Base-by-base conservation (phyloP, 2,113 vertebrate species). In the Ictalurus furcatus region DNA sequence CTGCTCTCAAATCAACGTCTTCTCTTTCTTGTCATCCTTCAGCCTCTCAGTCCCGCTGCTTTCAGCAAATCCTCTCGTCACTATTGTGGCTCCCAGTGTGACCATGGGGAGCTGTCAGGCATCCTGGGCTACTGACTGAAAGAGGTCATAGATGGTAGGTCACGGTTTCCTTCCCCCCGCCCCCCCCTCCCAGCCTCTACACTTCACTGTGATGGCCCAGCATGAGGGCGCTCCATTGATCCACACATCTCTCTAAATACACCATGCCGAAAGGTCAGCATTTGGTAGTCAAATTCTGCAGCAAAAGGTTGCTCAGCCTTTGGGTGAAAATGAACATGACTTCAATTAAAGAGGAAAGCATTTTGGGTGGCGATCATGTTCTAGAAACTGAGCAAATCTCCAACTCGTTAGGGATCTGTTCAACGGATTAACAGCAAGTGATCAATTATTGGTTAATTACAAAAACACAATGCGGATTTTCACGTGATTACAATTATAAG, bases 281-380 rank as follows among this genome's bases (percentile, higher is more conserved):
- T 90, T 93, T 91, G 90, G 90, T 88, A 93, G 88, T 92, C 90
- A 92, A 90, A 92, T 93, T 84, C 84, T 37, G 59, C 59, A 14
- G 76, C 34, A 23, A 93, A 89, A 92, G 91, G 84, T 85, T 89
- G 78, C 84, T 86, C 83, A 71, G 61, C 79, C 83, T 90, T 85
- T 80, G 89, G 71, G 85, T 89, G 87, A 80, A 88, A 90, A 92
- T 85, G 73, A 92, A 89, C 90, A 90, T 58, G 63, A 88, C 89
- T 90, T 89, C 61, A 83, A 87, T 88, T 90, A 59, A 81, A 14
- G 30, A 85, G 71, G 17, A 69, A 40, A 54, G 65, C 14, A 30
- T 52, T 67, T 73, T 81, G 34, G 87, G 86, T 44, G 56, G 23
- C 34, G 52, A 28, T 19, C 13, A 11, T 14, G 37, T 34, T 59